Evolutionary conservation across 2,797 vertebrate species (phyloP).

Genomic region (Acrocephalus scirpaceus): DNA sequence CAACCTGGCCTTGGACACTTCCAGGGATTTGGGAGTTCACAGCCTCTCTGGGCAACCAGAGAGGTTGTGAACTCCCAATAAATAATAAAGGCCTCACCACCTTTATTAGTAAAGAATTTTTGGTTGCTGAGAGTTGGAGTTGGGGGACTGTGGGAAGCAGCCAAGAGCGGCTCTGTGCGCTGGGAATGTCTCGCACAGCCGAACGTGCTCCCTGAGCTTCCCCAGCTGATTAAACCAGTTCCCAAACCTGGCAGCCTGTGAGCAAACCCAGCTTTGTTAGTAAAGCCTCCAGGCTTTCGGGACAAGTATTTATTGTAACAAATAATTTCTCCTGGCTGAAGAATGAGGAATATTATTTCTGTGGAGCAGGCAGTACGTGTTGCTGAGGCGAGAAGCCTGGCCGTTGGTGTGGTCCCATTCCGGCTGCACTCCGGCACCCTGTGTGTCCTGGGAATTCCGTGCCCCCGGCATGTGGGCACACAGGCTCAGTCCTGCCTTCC

Average conservation of each 20-base stretch:
- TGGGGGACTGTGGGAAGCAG: background rate
- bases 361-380: background rate
- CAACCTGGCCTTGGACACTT: background rate
- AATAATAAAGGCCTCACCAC: background rate
- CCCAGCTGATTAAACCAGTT: slow-evolving; percentile 23
- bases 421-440: fast-evolving
- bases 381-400: background rate
- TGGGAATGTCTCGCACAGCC: background rate
- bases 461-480: background rate
- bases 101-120: background rate
- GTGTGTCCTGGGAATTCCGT: background rate
- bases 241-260: slow-evolving; percentile 15
- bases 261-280: slow-evolving; percentile 39
- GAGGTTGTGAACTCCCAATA: too few relatives aligned
- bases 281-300: slow-evolving; percentile 23
- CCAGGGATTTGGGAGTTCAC: background rate
- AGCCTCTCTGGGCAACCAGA: fast-evolving
- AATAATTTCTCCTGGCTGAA: background rate
- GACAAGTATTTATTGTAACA: background rate
- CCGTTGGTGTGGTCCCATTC: fast-evolving
- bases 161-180: fast-evolving
- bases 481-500: background rate
- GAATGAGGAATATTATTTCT: background rate
- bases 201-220: background rate
- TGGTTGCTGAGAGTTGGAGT: background rate